Evolutionary conservation across 2,888 invertebrate species (phyloP), one percentile per base, ranked within the genome.

Genomic region (Phyllotreta cruciferae): DNA sequence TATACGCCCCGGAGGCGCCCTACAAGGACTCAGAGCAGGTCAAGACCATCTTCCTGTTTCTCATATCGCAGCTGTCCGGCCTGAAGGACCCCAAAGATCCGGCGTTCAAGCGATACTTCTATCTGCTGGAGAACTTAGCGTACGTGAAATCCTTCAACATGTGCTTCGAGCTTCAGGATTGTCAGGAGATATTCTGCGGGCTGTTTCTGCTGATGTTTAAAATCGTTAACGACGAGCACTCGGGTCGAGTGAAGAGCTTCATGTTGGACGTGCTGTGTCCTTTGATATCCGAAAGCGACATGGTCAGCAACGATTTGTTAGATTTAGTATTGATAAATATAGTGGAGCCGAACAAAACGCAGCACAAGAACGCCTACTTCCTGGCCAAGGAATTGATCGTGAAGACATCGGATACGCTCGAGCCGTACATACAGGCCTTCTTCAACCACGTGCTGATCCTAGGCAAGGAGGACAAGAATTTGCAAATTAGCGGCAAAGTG

Each of bases 101-200:
- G 3, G 95, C 96, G 1, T 98, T 98, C 82, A 98, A 98, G 81
- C 87, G 97, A 71, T 98, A 98, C 82, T 98, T 98, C 83, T 98
- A 98, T 81, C 85, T 98, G 54, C 83, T 98, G 62, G 98, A 98
- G 83, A 98, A 98, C 82, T 84, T 98, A 74, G 96, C 97, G 0
- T 97, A 96, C 81, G 97, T 98, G 39, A 98, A 98, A 82, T 96
- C 96, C 0, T 98, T 98, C 82, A 98, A 98, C 82, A 98, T 98
- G 91, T 98, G 97, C 81, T 95, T 98, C 79, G 98, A 98, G 80
- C 83, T 98, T 63, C 98, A 98, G 80, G 97, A 98, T 83, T 96
- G 94, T 75, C 96, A 97, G 81, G 96, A 96, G 81, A 96, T 98
- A 74, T 97, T 98, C 83, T 94, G 94, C 77, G 91, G 91, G 9